Evolutionary conservation across 2,888 invertebrate species (phyloP).

Genomic region (Tryphoninae sp.): DNA sequence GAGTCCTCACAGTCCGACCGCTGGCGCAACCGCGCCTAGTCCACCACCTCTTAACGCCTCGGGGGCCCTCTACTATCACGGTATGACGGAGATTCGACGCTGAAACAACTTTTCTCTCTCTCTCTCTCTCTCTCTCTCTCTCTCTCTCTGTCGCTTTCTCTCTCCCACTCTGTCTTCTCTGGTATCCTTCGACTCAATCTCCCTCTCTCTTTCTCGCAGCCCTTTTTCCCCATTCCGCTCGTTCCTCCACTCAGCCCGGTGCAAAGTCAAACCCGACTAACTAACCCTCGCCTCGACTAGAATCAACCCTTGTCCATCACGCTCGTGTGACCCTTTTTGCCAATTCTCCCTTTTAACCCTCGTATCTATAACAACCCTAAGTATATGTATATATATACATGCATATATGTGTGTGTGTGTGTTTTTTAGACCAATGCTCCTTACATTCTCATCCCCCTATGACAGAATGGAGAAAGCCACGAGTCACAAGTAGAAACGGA

Average conservation of each 20-base stretch:
- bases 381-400: not conserved
- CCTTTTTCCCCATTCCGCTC: conserved; percentile 24
- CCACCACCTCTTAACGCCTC: conserved; percentile 80
- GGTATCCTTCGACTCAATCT: not conserved
- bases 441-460: conserved; percentile 1
- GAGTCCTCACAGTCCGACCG: conserved; percentile 89
- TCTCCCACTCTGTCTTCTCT: not conserved
- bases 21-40: conserved; percentile 86
- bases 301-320: conserved; percentile 36
- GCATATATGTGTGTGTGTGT: not conserved
- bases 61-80: conserved; percentile 80
- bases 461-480: conserved; percentile 34
- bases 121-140: conserved; percentile 5
- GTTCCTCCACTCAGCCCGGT: conserved; percentile 10
- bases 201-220: conserved; percentile 4
- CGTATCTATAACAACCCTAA: not conserved
- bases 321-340: conserved; percentile 53
- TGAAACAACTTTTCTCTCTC: conserved; percentile 48
- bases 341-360: conserved; percentile 33
- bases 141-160: conserved; percentile 16
- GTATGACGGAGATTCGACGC: conserved; percentile 66
- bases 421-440: too few species aligned
- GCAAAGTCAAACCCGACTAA: conserved; percentile 47
- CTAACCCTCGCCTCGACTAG: conserved; percentile 35
- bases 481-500: conserved; percentile 32